These are phyloP conservation scores for Lepidurus apus DNA, from an alignment of 1,140 invertebrate species.

Conservation along the genomic window DNA sequence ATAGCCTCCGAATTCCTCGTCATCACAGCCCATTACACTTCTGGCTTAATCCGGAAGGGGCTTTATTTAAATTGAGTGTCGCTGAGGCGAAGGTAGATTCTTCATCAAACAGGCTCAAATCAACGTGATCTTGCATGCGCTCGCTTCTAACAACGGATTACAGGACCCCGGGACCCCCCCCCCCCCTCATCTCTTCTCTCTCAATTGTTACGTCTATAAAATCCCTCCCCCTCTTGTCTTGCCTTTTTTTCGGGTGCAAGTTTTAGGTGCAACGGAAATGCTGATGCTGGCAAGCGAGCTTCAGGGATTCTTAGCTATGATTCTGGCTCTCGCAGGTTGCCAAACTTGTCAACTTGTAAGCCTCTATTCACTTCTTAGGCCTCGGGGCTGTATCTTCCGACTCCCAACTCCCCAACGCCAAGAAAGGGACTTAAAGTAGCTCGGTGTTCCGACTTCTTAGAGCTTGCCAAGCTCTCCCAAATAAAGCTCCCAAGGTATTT, in stretches of 20 bases:
- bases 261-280: background rate
- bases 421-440: background rate
- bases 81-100: slow-evolving; percentile 17
- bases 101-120: slow-evolving; percentile 22
- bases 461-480: background rate
- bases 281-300: background rate
- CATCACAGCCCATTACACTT: slow-evolving; percentile 18
- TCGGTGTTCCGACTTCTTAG: background rate
- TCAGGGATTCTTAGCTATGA: background rate
- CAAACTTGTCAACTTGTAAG: slow-evolving; percentile 22
- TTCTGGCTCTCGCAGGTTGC: background rate
- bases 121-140: slow-evolving; percentile 16
- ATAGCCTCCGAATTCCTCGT: background rate
- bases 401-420: background rate
- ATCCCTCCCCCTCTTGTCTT: background rate
- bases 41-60: background rate
- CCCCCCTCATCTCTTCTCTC: background rate
- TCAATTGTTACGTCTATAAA: background rate
- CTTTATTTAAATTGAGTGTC: slow-evolving; percentile 22
- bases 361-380: slow-evolving; percentile 3
- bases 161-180: background rate
- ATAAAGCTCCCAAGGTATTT: background rate
- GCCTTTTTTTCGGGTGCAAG: background rate
- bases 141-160: slow-evolving; percentile 13
- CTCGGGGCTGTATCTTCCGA: background rate